Base-by-base conservation (phyloP, 2,888 invertebrate genomes). In the Metopia argyrocephala region DNA sequence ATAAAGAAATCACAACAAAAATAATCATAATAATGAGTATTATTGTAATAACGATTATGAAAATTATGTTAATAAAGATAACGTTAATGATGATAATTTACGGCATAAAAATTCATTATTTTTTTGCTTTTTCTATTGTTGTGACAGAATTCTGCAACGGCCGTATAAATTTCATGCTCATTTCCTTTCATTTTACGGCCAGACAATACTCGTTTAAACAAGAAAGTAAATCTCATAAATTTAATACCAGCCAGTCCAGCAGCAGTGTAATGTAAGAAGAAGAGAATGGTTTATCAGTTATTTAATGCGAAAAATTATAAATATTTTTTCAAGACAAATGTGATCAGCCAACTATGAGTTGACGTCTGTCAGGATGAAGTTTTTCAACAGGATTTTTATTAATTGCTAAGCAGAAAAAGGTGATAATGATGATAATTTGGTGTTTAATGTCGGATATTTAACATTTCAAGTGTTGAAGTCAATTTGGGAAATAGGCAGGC, bases 161-260 rank as follows among this genome's bases (percentile, higher is more conserved):
- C 48, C n/a, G n/a, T 68, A 71, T 61, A 73, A 65, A 80, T 73
- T 59, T 48, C 80, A 69, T n/a, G 54, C 73, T 80, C 76, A 80
- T 76, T 80, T 80, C 80, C 80, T 69, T 76, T 80, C 76, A n/a
- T n/a, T 69, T 69, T 68, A 80, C 52, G n/a, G n/a, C 74, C 62
- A 48, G 62, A 62, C 65, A 65, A 62, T n/a, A 68, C 61, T 70
- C 61, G 73, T 56, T 68, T 62, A 57, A 74, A 50, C 28, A 25
- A 46, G 23, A 65, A 46, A 65, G 59, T 20, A 45, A 57, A n/a
- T 50, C 23, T 15, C 56, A 56, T 2, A 3, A 23, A 23, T 6
- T 4, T 18, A n/a, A 50, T 3, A 21, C 12, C n/a, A n/a, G 57
- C 27, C 1, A 12, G 20, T 7, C 12, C 18, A 28, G 31, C 1